Evolutionary conservation across 92 coral and sea anemone species (phyloP), one percentile per base, ranked within the genome.

Genomic region (Palythoa grandis): DNA sequence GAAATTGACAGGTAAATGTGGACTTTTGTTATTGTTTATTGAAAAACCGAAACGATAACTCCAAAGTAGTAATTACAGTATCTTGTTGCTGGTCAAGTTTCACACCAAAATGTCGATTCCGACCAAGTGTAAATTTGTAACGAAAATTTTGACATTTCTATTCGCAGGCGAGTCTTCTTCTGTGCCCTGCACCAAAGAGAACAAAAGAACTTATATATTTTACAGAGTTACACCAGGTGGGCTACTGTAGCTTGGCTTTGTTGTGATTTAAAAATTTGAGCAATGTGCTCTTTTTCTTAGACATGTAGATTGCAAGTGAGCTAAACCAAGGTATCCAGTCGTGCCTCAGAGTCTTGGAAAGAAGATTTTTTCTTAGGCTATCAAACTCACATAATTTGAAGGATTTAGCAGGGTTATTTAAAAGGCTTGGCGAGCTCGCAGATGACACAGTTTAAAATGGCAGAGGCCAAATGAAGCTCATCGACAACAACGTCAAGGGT

Each of bases 71-170:
- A 72, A 53, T n/a, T n/a, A 72, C 38, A 72, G 38, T 72, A 72
- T 72, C 76, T 72, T 72, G 77, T 8, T 72, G 77, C 56, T 72
- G 56, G 53, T 8, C 53, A 39, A 72, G 54, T 72, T 5, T 72
- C 77, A 72, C 77, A 6, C 12, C 25, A 15, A 72, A 72, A 72
- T 0, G 53, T 72, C 16, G 54, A 39, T 39, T 72, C 52, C 16
- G 39, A 72, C 14, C 23, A 1, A 72, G 53, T 72, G 53, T 54
- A 38, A 72, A 72, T 72, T 43, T 72, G 77, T 72, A 39, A 72
- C 77, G 16, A 72, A 17, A 72, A 40, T 72, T 0, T 71, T 72
- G 77, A 39, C 3, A 38, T 72, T 72, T 66, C 43, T 24, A 13
- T 7, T 35, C 20, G 73, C 73, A 69, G 73, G 17, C 73, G 73